A percentile compares a stretch with the other conserved stretches of the same genome.
Conservation (phyloP, 2,113 vertebrate genomes). For the Plotosus lineatus region DNA sequence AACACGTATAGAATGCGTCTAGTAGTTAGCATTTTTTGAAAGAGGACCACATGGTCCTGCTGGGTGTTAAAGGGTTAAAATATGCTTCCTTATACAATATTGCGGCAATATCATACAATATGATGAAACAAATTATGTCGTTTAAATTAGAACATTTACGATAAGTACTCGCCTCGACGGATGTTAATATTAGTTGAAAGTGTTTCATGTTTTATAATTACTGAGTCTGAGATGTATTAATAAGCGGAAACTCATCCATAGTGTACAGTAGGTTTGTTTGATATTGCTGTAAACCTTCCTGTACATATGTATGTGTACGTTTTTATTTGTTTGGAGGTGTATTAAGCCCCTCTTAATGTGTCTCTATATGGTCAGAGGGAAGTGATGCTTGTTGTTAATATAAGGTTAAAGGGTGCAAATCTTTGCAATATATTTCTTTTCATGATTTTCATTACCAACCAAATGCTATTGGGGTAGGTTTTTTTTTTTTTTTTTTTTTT, state of each 20-base stretch:
- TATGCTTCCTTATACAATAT: neutral
- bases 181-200: conserved; percentile 4
- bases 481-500: no score
- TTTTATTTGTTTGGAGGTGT: neutral
- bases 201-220: conserved; percentile 18
- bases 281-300: conserved; percentile 1
- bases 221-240: neutral
- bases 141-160: neutral
- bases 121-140: neutral
- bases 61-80: neutral
- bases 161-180: neutral
- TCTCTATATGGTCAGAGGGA: neutral
- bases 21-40: no score
- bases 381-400: neutral
- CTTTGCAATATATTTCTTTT: conserved; percentile 36
- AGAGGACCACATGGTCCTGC: no score
- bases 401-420: conserved; percentile 16
- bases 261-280: neutral
- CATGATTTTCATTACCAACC: conserved; percentile 26
- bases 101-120: neutral
- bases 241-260: conserved; percentile 7
- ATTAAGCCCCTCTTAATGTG: neutral
- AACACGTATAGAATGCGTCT: no score
- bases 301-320: neutral
- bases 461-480: conserved; percentile 26